phyloP scores from a whole-genome alignment of 2,888 invertebrate species.

The Boloria selene region DNA sequence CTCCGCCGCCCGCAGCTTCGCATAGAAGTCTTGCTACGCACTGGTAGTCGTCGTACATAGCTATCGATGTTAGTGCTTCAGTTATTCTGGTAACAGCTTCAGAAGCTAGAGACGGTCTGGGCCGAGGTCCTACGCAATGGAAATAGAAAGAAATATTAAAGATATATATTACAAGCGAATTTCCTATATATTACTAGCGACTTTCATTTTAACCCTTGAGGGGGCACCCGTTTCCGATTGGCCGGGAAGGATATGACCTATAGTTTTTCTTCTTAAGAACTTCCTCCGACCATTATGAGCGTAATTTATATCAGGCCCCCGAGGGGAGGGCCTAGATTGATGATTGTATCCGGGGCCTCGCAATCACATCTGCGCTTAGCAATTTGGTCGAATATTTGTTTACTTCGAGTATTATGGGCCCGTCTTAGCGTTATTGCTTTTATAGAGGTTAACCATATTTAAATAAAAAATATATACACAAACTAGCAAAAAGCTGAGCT shows the following conservation, averaged over 20 bases:
- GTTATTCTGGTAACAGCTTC: slow-evolving; percentile 64
- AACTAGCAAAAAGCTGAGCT: no score
- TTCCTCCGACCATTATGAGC: slow-evolving; percentile 79
- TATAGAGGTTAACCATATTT: slow-evolving; percentile 62
- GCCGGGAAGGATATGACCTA: slow-evolving; percentile 83
- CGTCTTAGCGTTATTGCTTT: slow-evolving; percentile 68
- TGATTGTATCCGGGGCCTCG: slow-evolving; percentile 73
- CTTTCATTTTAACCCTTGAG: slow-evolving; percentile 40
- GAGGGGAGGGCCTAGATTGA: slow-evolving; percentile 66
- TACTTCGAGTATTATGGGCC: slow-evolving; percentile 75
- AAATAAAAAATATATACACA: no score
- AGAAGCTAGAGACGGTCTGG: slow-evolving; percentile 54
- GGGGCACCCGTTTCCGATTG: slow-evolving; percentile 74
- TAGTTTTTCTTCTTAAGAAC: slow-evolving; percentile 83
- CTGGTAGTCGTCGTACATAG: slow-evolving; percentile 87
- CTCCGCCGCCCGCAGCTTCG: slow-evolving; percentile 85
- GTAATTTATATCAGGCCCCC: slow-evolving; percentile 71
- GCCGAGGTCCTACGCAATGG: slow-evolving; percentile 52
- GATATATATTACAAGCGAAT: no score
- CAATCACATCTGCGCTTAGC: slow-evolving; percentile 76
- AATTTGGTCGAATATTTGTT: slow-evolving; percentile 81
- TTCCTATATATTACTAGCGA: no score
- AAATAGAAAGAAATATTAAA: slow-evolving; percentile 5
- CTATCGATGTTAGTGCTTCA: slow-evolving; percentile 69
- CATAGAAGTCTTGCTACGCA: slow-evolving; percentile 91